Percentiles rank a stretch among this genome's conserved stretches.
phyloP scores from a whole-genome alignment of 2,797 vertebrate species.

The Acrossocheilus fasciatus region DNA sequence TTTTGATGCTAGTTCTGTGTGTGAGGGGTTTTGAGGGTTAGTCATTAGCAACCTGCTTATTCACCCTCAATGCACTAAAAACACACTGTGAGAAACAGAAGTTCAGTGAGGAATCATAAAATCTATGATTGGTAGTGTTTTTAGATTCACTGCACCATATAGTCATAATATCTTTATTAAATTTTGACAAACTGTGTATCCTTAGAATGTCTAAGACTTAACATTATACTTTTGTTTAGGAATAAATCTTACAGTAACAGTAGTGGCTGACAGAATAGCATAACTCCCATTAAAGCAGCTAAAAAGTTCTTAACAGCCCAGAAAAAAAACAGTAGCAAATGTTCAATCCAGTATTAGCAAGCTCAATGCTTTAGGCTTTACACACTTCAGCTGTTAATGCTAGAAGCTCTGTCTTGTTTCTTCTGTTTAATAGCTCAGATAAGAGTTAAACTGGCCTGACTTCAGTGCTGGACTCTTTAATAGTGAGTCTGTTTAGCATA shows the following conservation, averaged over 20 bases:
- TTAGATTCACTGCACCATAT: neutral
- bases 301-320: neutral
- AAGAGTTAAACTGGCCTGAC: neutral
- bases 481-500: neutral
- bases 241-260: neutral
- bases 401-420: neutral
- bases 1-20: neutral
- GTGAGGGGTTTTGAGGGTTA: too few relatives aligned
- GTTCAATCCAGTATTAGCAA: neutral
- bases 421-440: constrained; percentile 3
- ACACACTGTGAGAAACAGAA: neutral
- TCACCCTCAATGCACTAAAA: neutral
- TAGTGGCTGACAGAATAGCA: neutral
- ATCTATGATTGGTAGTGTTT: neutral
- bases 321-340: neutral
- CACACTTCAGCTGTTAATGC: neutral
- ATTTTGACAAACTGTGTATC: neutral
- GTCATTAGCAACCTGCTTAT: neutral
- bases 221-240: neutral
- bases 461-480: neutral
- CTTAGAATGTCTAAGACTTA: neutral
- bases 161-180: neutral
- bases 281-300: neutral
- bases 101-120: neutral
- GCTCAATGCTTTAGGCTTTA: neutral